Base-by-base conservation (phyloP, 92 coral and sea anemone species). In the Heteractis magnifica region DNA sequence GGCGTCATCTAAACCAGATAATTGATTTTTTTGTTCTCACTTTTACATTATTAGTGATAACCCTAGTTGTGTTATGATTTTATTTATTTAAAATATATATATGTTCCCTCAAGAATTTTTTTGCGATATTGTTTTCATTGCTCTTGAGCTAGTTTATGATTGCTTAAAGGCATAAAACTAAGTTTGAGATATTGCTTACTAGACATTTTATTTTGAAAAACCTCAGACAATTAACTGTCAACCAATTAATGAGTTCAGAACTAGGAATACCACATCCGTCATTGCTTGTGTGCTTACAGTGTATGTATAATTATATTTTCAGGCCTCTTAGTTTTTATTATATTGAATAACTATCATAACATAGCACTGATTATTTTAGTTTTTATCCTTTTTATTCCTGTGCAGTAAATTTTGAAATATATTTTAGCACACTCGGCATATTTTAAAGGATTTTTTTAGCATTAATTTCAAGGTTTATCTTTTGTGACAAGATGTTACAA, bases 401-500 rank as follows among this genome's bases (percentile, higher is more conserved):
- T 21, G 23, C 20, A 68, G 1, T 68, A 26, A 26, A 68, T 68
- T 68, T 68, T 68, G 73, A 68, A 11, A 68, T 0, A 23, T 68
- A 26, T 68, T 26, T 48, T 21, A 6, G 73, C 73, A 68, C 15
- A 26, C 16, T 68, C 48, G 4, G 73, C 49, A 9, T 26, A 68
- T 68, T 68, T 68, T 26, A 68, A 68, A 26, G 14, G 49, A 26
- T 20, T 23, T 68, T 60, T 68, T 4, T 26, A 68, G 49, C 73
- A 26, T 21, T 68, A n/a, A n/a, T 68, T 68, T 23, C 6, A 11
- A 23, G 73, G 73, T 68, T 68, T 68, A 68, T 68, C 73, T 68
- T 68, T 26, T 7, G 49, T 80, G 83, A 62, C 83, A 79, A 20
- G 70, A 48, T 80, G 83, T 80, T 65, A 72, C 75, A 48, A 62